Conservation (phyloP, 1,140 invertebrate genomes). For the Lepidotrigona ventralis region DNA sequence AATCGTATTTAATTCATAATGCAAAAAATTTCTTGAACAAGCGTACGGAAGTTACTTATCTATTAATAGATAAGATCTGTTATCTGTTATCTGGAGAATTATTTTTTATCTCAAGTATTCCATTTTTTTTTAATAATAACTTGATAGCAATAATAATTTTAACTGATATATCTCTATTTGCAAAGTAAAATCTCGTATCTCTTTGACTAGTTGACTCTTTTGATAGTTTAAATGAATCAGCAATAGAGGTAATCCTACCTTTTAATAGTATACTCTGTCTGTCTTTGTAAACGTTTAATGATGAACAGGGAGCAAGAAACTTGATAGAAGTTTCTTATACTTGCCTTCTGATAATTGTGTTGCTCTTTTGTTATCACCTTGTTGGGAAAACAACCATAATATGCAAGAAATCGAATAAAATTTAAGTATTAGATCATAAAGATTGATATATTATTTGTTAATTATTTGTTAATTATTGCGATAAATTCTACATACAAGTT, state of each 20-base stretch:
- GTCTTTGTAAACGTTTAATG: constrained; percentile 12
- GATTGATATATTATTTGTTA: constrained; percentile 26
- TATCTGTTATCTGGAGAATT: background rate
- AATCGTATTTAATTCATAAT: background rate
- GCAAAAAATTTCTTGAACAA: background rate
- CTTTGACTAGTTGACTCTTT: background rate
- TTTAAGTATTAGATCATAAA: background rate
- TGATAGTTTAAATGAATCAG: background rate
- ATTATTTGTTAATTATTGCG: background rate
- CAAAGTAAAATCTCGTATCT: background rate
- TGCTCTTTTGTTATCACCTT: background rate
- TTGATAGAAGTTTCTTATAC: background rate
- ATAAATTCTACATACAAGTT: background rate
- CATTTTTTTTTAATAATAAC: background rate
- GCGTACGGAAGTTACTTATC: background rate
- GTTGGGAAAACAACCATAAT: background rate
- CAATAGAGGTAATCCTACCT: background rate
- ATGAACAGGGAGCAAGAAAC: background rate
- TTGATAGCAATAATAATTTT: background rate
- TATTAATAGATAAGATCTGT: background rate
- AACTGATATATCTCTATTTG: background rate
- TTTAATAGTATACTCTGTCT: background rate
- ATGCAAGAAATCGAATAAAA: background rate
- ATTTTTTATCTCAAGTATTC: background rate
- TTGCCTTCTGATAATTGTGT: constrained; percentile 19